These are phyloP conservation scores for Notarius lentiginosus DNA, from an alignment of 2,113 vertebrate genomes.

Conservation along the genomic window DNA sequence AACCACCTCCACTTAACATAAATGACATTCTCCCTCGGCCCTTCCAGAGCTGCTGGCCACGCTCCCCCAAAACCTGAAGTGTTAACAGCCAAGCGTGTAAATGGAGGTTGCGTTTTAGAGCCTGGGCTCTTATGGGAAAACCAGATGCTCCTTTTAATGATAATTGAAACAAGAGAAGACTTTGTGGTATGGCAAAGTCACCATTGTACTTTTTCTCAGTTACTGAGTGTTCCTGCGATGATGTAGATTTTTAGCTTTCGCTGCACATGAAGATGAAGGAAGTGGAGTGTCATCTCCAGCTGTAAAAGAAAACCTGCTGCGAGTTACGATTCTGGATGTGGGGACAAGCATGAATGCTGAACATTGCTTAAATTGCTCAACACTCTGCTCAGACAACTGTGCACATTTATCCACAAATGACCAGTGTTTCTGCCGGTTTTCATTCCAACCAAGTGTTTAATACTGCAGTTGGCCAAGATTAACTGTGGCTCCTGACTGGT, in stretches of 20 bases:
- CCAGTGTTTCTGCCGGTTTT: not conserved
- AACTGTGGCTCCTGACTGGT: not conserved
- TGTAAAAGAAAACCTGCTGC: not conserved
- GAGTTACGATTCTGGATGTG: not conserved
- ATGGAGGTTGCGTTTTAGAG: constrained; percentile 40
- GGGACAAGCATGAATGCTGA: not conserved
- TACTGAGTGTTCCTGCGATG: constrained; percentile 3
- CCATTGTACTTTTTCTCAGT: constrained; percentile 13
- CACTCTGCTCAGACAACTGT: not conserved
- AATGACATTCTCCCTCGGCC: constrained; percentile 35
- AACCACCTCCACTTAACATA: constrained; percentile 35
- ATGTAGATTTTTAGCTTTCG: constrained; percentile 1
- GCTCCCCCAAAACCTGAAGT: constrained; percentile 39
- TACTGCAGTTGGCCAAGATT: not conserved
- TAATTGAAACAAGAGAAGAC: constrained; percentile 39
- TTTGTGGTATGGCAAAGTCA: constrained; percentile 34
- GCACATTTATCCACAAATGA: not conserved
- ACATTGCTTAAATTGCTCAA: not conserved
- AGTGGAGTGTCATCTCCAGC: not conserved
- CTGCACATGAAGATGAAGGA: not conserved
- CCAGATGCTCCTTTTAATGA: constrained; percentile 46
- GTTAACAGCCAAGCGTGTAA: constrained; percentile 52
- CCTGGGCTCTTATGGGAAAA: constrained; percentile 37
- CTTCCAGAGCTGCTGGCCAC: constrained; percentile 13
- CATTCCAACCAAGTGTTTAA: not conserved